Percentiles rank a stretch among this genome's conserved stretches.
Conservation (phyloP, 37 sponge, comb jelly and placozoan genomes). For the Amphimedon queenslandica region DNA sequence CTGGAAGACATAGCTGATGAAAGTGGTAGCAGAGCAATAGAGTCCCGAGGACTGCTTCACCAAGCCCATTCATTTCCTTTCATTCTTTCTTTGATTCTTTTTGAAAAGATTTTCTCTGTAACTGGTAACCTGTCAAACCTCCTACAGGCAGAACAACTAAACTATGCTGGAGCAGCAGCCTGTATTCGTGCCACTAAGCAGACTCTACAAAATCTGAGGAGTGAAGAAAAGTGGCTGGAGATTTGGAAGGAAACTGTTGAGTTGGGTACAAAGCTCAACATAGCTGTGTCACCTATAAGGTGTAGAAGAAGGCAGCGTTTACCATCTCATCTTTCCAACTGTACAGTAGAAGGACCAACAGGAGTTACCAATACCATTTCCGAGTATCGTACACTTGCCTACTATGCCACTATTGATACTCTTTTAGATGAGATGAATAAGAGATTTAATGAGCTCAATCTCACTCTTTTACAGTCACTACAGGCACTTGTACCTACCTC, state of each 20-base stretch:
- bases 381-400: slow-evolving; percentile 7
- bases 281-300: background rate
- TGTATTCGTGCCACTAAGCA: slow-evolving; percentile 7
- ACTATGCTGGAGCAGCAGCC: slow-evolving; percentile 2
- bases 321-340: background rate
- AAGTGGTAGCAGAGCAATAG: background rate
- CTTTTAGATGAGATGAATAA: slow-evolving; percentile 10
- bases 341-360: background rate
- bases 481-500: slow-evolving; percentile 16
- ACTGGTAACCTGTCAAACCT: too few relatives aligned
- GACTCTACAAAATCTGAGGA: slow-evolving; percentile 3
- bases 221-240: slow-evolving; percentile 13
- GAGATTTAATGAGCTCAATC: slow-evolving; percentile 5
- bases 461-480: background rate
- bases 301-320: background rate
- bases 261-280: background rate
- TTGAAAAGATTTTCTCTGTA: too few relatives aligned
- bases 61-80: slow-evolving; percentile 1
- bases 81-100: too few relatives aligned
- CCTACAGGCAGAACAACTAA: too few relatives aligned
- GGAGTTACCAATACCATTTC: background rate
- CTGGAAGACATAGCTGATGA: slow-evolving; percentile 12
- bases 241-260: slow-evolving; percentile 1
- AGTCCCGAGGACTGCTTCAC: slow-evolving; percentile 6
- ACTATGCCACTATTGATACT: slow-evolving; percentile 1